These are phyloP conservation scores for Parapristionchus giblindavisi DNA, from an alignment of 2,888 invertebrate genomes.

Conservation along the genomic window DNA sequence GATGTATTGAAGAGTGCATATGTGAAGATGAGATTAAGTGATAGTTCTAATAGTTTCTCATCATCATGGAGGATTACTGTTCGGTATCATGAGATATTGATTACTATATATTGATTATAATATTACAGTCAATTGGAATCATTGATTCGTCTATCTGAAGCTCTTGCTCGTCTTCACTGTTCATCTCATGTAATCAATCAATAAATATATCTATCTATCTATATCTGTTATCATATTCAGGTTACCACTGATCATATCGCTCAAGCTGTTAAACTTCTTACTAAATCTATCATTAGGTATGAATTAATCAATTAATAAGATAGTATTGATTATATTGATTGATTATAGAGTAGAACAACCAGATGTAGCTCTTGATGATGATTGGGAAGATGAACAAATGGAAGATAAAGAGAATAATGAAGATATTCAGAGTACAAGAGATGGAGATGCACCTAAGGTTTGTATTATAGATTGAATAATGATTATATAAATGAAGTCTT, in stretches of 20 bases:
- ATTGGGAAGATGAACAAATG: slow-evolving; percentile 70
- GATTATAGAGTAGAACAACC: slow-evolving; percentile 89
- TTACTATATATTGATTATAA: not conserved
- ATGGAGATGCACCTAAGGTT: slow-evolving; percentile 5
- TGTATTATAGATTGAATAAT: not conserved
- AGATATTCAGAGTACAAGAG: slow-evolving; percentile 6
- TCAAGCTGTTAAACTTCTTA: slow-evolving; percentile 88
- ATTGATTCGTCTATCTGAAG: slow-evolving; percentile 94
- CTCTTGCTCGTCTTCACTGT: slow-evolving; percentile 94
- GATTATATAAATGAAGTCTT: not conserved
- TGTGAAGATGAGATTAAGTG: slow-evolving; percentile 84
- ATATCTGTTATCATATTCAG: slow-evolving; percentile 64
- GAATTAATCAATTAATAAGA: slow-evolving; percentile 72
- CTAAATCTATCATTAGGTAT: slow-evolving; percentile 57
- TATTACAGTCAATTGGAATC: slow-evolving; percentile 84
- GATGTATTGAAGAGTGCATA: slow-evolving; percentile 88
- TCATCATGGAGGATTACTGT: slow-evolving; percentile 78
- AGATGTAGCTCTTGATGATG: slow-evolving; percentile 90
- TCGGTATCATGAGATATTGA: not conserved
- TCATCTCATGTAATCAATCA: slow-evolving; percentile 79
- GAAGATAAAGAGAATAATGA: slow-evolving; percentile 45
- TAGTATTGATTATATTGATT: not conserved
- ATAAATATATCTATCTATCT: not conserved
- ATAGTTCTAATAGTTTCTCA: slow-evolving; percentile 76
- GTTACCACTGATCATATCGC: slow-evolving; percentile 86